Evolutionary conservation across 2,888 invertebrate species (phyloP), one percentile per base, ranked within the genome.

Genomic region (Ptychoptera albimana): DNA sequence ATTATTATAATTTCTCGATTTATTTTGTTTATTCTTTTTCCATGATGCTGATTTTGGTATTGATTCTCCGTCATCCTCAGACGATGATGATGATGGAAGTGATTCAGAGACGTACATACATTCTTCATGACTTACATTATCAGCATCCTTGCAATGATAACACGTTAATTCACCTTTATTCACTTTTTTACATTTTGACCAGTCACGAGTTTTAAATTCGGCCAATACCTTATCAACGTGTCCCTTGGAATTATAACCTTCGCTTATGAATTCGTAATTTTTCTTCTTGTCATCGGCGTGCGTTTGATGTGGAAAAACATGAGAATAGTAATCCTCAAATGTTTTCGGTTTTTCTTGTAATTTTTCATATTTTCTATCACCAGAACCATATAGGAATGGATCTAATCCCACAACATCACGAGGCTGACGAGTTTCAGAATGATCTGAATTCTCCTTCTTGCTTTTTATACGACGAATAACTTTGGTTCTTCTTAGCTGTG

Each of bases 81-180:
- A 42, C 6, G 32, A 34, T 41, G 32, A 34, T 16, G 42, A 42
- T 23, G 34, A 16, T 11, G 42, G 42, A 42, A 34, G 41, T 11
- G 77, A 75, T 53, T 78, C 78, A 1, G 79, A 78, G 8, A 81
- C 72, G 60, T 75, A 83, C 75, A 82, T 81, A 57, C 84, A 84
- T 59, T 84, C 83, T 60, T 84, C 83, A 54, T 82, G 75, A 58
- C 79, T 77, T 42, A 77, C 67, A 1, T 82, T 82, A 42, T 73
- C 70, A 51, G 76, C 71, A 54, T 82, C 80, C 4, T 74, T 63
- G 57, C 84, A 84, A 51, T 78, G 71, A 58, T 75, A 83, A 57
- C 84, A 84, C 1, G 81, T 82, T 79, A 83, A 80, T 36, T 79
- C 78, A 51, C 80, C 77, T 54, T 78, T 79, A 49, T 74, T 70